phyloP scores from a whole-genome alignment of 2,113 vertebrate genomes.

The Ranitomeya imitator region DNA sequence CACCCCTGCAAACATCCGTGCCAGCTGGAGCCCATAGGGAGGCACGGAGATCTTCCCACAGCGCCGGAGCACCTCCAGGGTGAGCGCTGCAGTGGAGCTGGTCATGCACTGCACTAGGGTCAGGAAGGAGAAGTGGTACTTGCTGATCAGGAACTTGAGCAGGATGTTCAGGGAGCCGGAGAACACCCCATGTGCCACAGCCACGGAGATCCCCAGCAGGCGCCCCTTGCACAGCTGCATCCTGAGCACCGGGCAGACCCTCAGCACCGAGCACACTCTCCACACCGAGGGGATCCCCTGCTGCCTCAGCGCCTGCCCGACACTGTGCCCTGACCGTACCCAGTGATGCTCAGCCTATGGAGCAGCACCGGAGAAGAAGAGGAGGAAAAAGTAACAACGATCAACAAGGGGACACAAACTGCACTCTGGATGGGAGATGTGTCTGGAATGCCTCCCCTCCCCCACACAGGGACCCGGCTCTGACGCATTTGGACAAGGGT shows the following conservation, averaged over 20 bases:
- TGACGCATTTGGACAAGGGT: constrained; percentile 60
- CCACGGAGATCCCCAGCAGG: constrained; percentile 85
- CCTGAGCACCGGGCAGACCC: constrained; percentile 58
- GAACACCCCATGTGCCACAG: constrained; percentile 91
- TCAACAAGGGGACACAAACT: constrained; percentile 46
- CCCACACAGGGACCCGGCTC: constrained; percentile 27
- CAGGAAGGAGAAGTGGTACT: constrained; percentile 86
- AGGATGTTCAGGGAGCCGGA: constrained; percentile 93
- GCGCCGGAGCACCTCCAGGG: constrained; percentile 83
- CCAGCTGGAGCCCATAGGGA: constrained; percentile 81
- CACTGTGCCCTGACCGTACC: no score
- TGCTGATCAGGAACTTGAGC: constrained; percentile 91
- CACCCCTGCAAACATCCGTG: constrained; percentile 86
- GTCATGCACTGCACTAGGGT: constrained; percentile 92
- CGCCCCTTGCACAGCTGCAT: constrained; percentile 75
- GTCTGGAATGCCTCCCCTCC: constrained; percentile 46
- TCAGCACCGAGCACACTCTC: constrained; percentile 35
- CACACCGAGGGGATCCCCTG: constrained; percentile 33
- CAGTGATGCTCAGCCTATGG: constrained; percentile 37
- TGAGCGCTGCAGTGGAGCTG: constrained; percentile 84
- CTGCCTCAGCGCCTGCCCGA: no score
- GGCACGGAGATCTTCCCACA: constrained; percentile 82
- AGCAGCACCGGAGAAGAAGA: constrained; percentile 41
- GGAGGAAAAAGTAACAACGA: constrained; percentile 29
- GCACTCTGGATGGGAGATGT: constrained; percentile 32